Base-by-base conservation (phyloP, 2,113 vertebrate genomes). In the Rhinolophus ferrumequinum region DNA sequence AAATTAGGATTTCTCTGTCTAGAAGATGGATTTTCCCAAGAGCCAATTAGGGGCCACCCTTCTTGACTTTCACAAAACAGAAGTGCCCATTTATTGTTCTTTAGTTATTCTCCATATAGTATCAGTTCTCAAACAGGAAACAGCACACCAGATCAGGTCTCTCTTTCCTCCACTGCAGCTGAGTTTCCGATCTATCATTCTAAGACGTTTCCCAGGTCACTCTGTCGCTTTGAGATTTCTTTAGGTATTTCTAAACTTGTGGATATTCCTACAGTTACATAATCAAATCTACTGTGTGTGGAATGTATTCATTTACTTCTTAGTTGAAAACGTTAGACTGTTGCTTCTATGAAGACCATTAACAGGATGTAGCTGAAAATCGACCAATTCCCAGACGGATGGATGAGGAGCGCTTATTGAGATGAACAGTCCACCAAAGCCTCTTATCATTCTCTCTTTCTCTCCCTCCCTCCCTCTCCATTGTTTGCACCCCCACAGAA, bases 231-330 rank as follows among this genome's bases (percentile, higher is more conserved):
- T 66, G 47, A 90, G 56, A 33, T 47, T 70, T 95, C 14, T 77
- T 52, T 64, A 30, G 19, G 10, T 44, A n/a, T 92, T 88, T 52
- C 28, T 52, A 62, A 76, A 62, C 21, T n/a, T 75, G 13, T 56
- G 66, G 38, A 22, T 92, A 38, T 18, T 67, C n/a, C 28, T 33
- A n/a, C 2, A 26, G 10, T 41, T 80, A 24, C 12, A 50, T 66
- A 75, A 75, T 93, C 15, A 41, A 75, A 73, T 67, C 26, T 85
- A 44, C 47, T 47, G 12, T 41, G 21, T 60, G 12, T 62, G 69
- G 16, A 79, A 89, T 22, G 14, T 33, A 66, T 54, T 91, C 50
- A 56, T 24, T 96, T 73, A 95, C 80, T 66, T 88, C 28, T 76
- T 91, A 66, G 67, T 24, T 82, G 80, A 93, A 96, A 82, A 58